Evolutionary conservation across 2,113 vertebrate genomes (phyloP).

Genomic region (Seriola rivoliana): DNA sequence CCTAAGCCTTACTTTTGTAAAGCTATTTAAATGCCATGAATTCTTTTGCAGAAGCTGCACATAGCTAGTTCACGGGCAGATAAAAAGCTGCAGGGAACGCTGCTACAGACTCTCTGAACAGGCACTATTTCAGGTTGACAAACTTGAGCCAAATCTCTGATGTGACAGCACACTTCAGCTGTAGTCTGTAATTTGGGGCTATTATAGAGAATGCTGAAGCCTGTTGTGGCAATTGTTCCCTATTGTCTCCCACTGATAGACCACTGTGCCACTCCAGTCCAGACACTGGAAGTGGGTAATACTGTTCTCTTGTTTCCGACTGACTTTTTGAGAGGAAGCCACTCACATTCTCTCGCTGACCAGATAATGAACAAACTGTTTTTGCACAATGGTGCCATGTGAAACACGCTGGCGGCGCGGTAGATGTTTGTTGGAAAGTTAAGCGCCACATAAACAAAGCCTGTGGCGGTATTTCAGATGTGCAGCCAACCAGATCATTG

Average conservation of each 20-base stretch:
- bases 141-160: slow-evolving; percentile 1
- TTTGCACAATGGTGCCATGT: slow-evolving; percentile 62
- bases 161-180: slow-evolving; percentile 15
- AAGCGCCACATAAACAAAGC: slow-evolving; percentile 57
- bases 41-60: background rate
- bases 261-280: slow-evolving; percentile 10
- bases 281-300: slow-evolving; percentile 34
- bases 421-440: slow-evolving; percentile 69
- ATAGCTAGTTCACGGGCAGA: background rate
- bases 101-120: background rate
- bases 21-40: background rate
- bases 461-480: slow-evolving; percentile 56
- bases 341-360: slow-evolving; percentile 42
- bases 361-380: slow-evolving; percentile 28
- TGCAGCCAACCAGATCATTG: slow-evolving; percentile 55
- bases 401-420: slow-evolving; percentile 54
- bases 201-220: slow-evolving; percentile 25
- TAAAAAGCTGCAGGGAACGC: slow-evolving; percentile 4
- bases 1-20: background rate
- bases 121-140: background rate
- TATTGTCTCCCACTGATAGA: slow-evolving; percentile 31
- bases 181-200: slow-evolving; percentile 14
- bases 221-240: slow-evolving; percentile 19
- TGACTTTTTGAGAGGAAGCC: slow-evolving; percentile 64
- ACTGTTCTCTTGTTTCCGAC: slow-evolving; percentile 64